These are phyloP conservation scores for Cecidostiba fungosa DNA, from an alignment of 2,888 invertebrate genomes.

Conservation along the genomic window DNA sequence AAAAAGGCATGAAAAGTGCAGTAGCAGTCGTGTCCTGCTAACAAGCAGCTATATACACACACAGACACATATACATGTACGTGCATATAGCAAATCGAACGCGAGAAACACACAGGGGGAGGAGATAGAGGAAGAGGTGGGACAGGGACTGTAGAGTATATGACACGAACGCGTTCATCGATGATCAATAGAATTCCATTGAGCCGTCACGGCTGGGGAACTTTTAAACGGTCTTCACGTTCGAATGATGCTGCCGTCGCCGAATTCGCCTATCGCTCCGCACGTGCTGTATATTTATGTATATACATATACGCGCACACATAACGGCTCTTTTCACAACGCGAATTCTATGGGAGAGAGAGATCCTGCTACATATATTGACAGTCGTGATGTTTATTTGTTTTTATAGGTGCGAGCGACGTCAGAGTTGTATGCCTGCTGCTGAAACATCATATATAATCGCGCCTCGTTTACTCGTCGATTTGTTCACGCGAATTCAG, in stretches of 20 bases:
- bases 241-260: background rate
- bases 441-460: background rate
- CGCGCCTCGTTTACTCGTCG: too few species aligned
- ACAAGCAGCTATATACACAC: background rate
- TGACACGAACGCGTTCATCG: slow-evolving; percentile 28
- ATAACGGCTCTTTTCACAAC: background rate
- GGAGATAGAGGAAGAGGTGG: background rate
- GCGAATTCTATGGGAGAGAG: background rate
- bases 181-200: slow-evolving; percentile 55
- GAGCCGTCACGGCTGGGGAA: slow-evolving; percentile 22
- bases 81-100: background rate
- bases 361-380: background rate
- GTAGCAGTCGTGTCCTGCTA: background rate
- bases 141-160: background rate
- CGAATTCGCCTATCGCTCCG: slow-evolving; percentile 17
- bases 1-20: background rate
- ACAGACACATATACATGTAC: background rate
- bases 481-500: too few species aligned
- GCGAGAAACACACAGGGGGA: background rate
- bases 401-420: background rate
- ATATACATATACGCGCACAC: background rate
- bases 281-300: background rate
- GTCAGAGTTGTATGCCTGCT: background rate
- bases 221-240: slow-evolving; percentile 54
- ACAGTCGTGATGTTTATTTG: background rate